Percentiles rank a stretch among this genome's conserved stretches.
These are phyloP conservation scores for Azorinus chamasolen DNA, from an alignment of 2,888 invertebrate genomes.

Conservation along the genomic window DNA sequence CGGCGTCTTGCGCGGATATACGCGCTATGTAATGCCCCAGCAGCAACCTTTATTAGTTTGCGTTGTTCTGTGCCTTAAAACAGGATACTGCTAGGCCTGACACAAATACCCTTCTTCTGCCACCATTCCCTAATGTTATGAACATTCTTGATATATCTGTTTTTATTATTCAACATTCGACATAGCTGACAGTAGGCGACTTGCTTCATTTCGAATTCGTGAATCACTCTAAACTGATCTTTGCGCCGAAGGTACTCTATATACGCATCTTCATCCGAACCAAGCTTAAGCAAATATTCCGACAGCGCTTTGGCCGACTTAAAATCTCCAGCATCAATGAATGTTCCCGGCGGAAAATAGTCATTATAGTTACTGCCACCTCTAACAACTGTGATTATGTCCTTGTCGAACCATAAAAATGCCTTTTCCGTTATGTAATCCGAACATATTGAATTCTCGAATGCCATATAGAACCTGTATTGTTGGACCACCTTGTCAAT, in stretches of 20 bases:
- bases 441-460: slow-evolving; percentile 62
- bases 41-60: too few relatives aligned
- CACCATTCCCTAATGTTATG: background rate
- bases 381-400: slow-evolving; percentile 54
- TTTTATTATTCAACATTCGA: slow-evolving; percentile 33
- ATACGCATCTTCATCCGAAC: slow-evolving; percentile 32
- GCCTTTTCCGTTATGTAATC: slow-evolving; percentile 66
- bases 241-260: slow-evolving; percentile 21
- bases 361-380: slow-evolving; percentile 45
- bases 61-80: too few relatives aligned
- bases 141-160: slow-evolving; percentile 22
- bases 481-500: slow-evolving; percentile 4
- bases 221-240: slow-evolving; percentile 11
- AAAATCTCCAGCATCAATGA: slow-evolving; percentile 55
- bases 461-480: slow-evolving; percentile 67
- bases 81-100: too few relatives aligned
- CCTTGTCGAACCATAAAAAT: slow-evolving; percentile 48
- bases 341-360: slow-evolving; percentile 49
- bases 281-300: slow-evolving; percentile 31
- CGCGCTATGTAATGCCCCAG: too few relatives aligned
- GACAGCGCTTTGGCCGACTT: slow-evolving; percentile 30
- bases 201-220: slow-evolving; percentile 1
- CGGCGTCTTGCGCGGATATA: too few relatives aligned
- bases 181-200: slow-evolving; percentile 47
- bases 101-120: too few relatives aligned